Conservation (phyloP, 2,113 vertebrate species). For the Forbesichthys agassizii region DNA sequence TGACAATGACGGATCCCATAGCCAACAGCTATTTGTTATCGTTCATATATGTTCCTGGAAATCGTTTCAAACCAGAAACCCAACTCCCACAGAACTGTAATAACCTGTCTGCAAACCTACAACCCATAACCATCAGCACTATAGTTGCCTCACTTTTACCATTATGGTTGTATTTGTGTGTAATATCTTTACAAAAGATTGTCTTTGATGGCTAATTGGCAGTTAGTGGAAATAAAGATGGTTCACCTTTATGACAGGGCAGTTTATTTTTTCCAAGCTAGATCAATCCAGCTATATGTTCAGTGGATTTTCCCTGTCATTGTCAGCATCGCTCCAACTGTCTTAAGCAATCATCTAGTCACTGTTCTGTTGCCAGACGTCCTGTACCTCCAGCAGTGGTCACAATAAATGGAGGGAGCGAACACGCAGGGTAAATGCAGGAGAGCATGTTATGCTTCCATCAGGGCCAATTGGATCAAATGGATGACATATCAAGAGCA, state of each 20-base stretch:
- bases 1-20: conserved; percentile 66
- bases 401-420: conserved; percentile 59
- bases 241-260: conserved; percentile 50
- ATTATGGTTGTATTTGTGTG: not conserved
- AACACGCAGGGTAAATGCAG: conserved; percentile 39
- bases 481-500: conserved; percentile 55
- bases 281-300: conserved; percentile 66
- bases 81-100: conserved; percentile 23
- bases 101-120: conserved; percentile 13
- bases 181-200: conserved; percentile 12
- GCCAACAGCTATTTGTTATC: conserved; percentile 53
- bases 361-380: conserved; percentile 50
- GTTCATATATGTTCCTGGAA: conserved; percentile 43
- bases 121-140: conserved; percentile 7
- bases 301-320: conserved; percentile 56
- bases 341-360: conserved; percentile 67
- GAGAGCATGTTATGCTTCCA: conserved; percentile 55
- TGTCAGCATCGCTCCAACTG: conserved; percentile 60
- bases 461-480: conserved; percentile 58
- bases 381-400: conserved; percentile 30
- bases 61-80: conserved; percentile 29
- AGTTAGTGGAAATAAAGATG: conserved; percentile 37
- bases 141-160: not conserved
- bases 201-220: conserved; percentile 30
- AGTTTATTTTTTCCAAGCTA: conserved; percentile 49